phyloP scores from a whole-genome alignment of 30 jellyfish, hydroid and myxozoan genomes.

The Catostylus mosaicus region DNA sequence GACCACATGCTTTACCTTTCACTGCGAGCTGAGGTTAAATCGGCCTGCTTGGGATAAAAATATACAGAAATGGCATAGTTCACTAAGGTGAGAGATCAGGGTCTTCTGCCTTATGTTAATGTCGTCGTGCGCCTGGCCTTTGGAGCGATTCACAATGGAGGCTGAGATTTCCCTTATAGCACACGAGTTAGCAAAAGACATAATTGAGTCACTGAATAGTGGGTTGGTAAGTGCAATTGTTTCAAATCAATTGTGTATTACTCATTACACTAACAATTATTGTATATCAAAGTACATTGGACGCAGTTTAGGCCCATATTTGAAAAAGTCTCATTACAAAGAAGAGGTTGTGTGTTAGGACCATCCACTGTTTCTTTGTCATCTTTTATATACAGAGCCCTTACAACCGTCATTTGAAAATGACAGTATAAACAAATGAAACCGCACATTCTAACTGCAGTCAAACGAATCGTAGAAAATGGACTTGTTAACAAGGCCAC shows the following conservation, averaged over 20 bases:
- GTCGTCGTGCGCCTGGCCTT: conserved; percentile 16
- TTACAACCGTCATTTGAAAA: no score
- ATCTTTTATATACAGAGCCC: neutral
- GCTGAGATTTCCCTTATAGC: conserved; percentile 1
- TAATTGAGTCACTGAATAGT: conserved; percentile 6
- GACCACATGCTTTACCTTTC: no score
- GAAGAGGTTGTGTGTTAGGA: conserved; percentile 27
- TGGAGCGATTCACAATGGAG: conserved; percentile 31
- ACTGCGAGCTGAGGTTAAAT: no score
- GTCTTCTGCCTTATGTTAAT: conserved; percentile 13
- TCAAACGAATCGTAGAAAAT: no score
- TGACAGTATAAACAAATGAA: neutral
- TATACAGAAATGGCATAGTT: conserved; percentile 12
- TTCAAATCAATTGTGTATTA: neutral
- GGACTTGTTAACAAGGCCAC: no score
- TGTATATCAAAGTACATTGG: neutral
- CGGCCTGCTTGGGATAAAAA: no score
- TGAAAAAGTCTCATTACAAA: conserved; percentile 28
- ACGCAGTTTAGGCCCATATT: conserved; percentile 43
- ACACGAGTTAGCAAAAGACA: conserved; percentile 23
- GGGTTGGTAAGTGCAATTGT: conserved; percentile 24
- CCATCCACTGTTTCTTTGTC: conserved; percentile 1
- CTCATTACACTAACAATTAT: no score
- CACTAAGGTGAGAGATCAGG: conserved; percentile 30
- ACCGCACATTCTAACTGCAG: no score